Evolutionary conservation across 1,140 invertebrate genomes (phyloP).

Genomic region (Idris sp.): DNA sequence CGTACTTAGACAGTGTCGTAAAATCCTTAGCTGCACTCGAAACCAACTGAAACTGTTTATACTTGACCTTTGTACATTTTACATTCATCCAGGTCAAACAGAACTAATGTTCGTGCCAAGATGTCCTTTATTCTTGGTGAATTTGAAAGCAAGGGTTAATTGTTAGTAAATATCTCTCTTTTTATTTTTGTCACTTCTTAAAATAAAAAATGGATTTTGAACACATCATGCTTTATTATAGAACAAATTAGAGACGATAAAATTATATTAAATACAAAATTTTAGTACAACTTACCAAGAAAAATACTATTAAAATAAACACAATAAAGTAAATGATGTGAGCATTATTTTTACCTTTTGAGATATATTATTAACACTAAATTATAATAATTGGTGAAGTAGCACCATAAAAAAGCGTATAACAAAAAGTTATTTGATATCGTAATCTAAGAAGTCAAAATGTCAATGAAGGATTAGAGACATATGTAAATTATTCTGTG

Average conservation of each 20-base stretch:
- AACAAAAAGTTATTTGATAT: no score
- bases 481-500: constrained; percentile 6
- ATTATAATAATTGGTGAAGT: no score
- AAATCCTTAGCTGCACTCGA: constrained; percentile 13
- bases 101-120: constrained; percentile 15
- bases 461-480: neutral
- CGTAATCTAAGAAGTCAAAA: neutral
- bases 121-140: constrained; percentile 21
- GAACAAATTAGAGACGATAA: no score
- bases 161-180: constrained; percentile 11
- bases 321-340: no score
- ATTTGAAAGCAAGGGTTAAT: constrained; percentile 6
- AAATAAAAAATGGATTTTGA: no score
- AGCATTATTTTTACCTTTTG: no score
- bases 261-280: no score
- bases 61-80: constrained; percentile 18
- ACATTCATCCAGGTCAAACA: constrained; percentile 15
- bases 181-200: neutral
- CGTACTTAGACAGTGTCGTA: constrained; percentile 19
- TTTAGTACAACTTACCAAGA: no score
- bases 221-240: no score
- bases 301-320: no score
- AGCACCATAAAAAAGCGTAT: neutral
- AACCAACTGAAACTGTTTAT: constrained; percentile 18
- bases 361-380: no score